Evolutionary conservation across 1,140 invertebrate genomes (phyloP).

Genomic region (Pogonognathellus flavescens): DNA sequence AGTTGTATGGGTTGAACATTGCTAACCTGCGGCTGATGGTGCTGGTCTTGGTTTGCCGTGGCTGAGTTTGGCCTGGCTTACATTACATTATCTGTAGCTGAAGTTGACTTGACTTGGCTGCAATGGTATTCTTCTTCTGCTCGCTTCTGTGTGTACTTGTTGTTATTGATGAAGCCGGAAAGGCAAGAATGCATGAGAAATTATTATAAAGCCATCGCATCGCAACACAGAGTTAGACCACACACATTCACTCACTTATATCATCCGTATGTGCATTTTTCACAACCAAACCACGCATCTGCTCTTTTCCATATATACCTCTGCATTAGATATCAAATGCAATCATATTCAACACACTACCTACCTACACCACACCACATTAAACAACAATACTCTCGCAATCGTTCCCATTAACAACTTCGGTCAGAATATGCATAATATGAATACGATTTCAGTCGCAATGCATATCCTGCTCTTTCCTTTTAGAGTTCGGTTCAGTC

Average conservation of each 20-base stretch:
- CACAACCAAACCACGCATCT: slow-evolving; percentile 58
- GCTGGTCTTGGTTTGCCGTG: not conserved
- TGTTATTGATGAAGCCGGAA: slow-evolving; percentile 66
- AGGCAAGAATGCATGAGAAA: slow-evolving; percentile 67
- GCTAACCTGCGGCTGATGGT: slow-evolving; percentile 20
- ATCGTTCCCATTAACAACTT: slow-evolving; percentile 33
- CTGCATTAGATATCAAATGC: slow-evolving; percentile 20
- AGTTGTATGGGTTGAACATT: not conserved
- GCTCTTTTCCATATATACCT: slow-evolving; percentile 37
- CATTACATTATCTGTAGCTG: slow-evolving; percentile 38
- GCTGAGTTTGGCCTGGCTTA: not conserved
- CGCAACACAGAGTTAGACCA: slow-evolving; percentile 62
- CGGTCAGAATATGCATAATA: slow-evolving; percentile 42
- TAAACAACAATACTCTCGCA: slow-evolving; percentile 19
- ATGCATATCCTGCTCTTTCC: not conserved
- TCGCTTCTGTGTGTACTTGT: slow-evolving; percentile 54
- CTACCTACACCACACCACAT: not conserved
- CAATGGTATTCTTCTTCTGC: slow-evolving; percentile 51
- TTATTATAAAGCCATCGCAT: slow-evolving; percentile 65
- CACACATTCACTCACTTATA: slow-evolving; percentile 62
- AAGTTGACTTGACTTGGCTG: slow-evolving; percentile 18
- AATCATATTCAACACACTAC: slow-evolving; percentile 24
- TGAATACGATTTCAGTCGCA: slow-evolving; percentile 42
- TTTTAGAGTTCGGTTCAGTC: no score
- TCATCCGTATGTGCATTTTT: slow-evolving; percentile 63